Percentiles rank a stretch among this genome's conserved stretches.
These are phyloP conservation scores for Archaeoteleia sp. DNA, from an alignment of 2,888 invertebrate species.

Conservation along the genomic window DNA sequence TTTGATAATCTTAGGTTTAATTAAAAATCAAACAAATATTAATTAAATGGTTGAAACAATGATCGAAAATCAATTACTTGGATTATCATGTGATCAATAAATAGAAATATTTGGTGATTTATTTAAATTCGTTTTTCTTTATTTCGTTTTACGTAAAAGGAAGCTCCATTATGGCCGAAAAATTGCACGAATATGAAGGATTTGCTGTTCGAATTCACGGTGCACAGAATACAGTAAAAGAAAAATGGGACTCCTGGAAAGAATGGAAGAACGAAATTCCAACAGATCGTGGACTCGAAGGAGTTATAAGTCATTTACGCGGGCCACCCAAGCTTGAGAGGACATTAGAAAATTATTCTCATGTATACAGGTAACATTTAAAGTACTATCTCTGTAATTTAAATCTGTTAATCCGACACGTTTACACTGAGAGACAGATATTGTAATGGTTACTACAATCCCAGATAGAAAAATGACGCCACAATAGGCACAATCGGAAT, in stretches of 20 bases:
- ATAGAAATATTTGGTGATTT: too few relatives aligned
- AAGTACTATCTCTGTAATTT: not conserved
- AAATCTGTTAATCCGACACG: not conserved
- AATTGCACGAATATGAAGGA: conserved; percentile 88
- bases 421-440: too few relatives aligned
- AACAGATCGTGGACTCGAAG: conserved; percentile 67
- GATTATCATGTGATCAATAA: too few relatives aligned
- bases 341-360: conserved; percentile 78
- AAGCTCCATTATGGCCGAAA: conserved; percentile 85
- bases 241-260: conserved; percentile 80
- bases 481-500: too few relatives aligned
- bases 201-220: conserved; percentile 83
- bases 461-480: too few relatives aligned
- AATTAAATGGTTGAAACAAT: too few relatives aligned
- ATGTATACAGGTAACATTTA: conserved; percentile 79
- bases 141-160: too few relatives aligned
- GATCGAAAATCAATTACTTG: too few relatives aligned
- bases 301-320: conserved; percentile 65
- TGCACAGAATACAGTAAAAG: conserved; percentile 80
- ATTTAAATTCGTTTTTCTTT: too few relatives aligned
- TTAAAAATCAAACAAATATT: too few relatives aligned
- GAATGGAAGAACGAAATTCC: conserved; percentile 75
- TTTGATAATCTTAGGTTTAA: too few relatives aligned
- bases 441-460: too few relatives aligned
- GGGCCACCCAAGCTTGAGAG: conserved; percentile 68